Conservation (phyloP, 2,888 invertebrate genomes). For the Cylloceria caligata region DNA sequence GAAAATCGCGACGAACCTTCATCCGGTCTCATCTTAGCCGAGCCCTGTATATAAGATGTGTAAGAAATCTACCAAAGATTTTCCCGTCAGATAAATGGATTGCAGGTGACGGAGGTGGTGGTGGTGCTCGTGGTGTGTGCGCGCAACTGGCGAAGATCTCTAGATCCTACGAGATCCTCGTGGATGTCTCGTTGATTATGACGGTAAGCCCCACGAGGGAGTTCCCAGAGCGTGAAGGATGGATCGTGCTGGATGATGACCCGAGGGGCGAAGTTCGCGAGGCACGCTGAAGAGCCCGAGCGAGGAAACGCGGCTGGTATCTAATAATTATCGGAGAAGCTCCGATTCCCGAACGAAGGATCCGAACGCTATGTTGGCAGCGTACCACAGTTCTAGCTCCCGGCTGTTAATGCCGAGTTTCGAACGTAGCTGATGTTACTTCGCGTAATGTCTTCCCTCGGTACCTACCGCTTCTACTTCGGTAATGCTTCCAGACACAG, state of each 20-base stretch:
- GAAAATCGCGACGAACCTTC: conserved; percentile 22
- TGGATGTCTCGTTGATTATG: conserved; percentile 68
- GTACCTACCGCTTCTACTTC: conserved; percentile 28
- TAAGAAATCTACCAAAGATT: conserved; percentile 13
- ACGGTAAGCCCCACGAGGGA: conserved; percentile 63
- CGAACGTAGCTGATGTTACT: conserved; percentile 22
- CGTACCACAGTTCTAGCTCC: conserved; percentile 5
- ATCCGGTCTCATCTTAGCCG: conserved; percentile 6
- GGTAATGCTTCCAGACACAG: conserved; percentile 42
- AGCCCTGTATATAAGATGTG: background rate
- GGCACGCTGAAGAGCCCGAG: conserved; percentile 50
- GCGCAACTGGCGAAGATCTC: conserved; percentile 52
- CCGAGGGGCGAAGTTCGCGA: conserved; percentile 65
- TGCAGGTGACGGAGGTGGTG: conserved; percentile 16
- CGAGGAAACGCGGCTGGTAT: conserved; percentile 72
- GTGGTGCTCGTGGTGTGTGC: conserved; percentile 11
- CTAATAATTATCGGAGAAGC: conserved; percentile 80
- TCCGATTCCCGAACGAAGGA: conserved; percentile 73
- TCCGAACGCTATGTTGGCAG: conserved; percentile 41
- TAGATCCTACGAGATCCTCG: conserved; percentile 58
- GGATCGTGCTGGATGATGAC: conserved; percentile 62
- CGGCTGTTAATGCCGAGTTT: conserved; percentile 38
- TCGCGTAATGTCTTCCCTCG: conserved; percentile 28
- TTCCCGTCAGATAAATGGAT: conserved; percentile 38
- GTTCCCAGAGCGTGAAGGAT: conserved; percentile 66